Evolutionary conservation across 92 coral and sea anemone species (phyloP), one percentile per base, ranked within the genome.

Genomic region (Palythoa heliodiscus): DNA sequence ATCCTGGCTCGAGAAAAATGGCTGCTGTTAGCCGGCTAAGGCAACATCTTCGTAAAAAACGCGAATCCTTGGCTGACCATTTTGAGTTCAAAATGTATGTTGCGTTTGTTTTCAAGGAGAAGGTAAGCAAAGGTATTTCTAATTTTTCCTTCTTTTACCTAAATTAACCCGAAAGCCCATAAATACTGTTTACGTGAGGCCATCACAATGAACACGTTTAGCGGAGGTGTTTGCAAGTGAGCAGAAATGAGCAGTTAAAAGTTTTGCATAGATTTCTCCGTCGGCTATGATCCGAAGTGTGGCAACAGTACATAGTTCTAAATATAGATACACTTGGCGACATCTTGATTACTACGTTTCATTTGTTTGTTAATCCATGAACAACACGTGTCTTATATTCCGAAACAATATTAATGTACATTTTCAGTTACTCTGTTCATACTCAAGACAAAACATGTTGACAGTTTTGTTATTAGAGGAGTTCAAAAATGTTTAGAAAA

Each of bases 41-140:
- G 70, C 92, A 91, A 85, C 95, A 93, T 57, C 90, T 95, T 71
- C 92, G 95, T 14, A 91, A 92, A 52, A 92, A 89, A 24, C 89
- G 92, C 25, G 95, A 95, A 85, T 92, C 98, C 16, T 63, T 95
- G 84, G 98, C 98, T 37, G 95, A 95, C 70, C 98, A 95, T 80
- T 95, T 95, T 80, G 98, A 95, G 66, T 95, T 87, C 88, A 91
- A 88, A 86, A 88, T 95, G 87, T 95, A 93, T 82, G 76, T 93
- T 76, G 94, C 97, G 16, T 92, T 95, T 75, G 95, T 95, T 79
- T 95, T 95, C 88, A 93, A 92, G 83, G 97, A 95, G 25, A 95
- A 95, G 97, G 98, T 95, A 67, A 64, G 93, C 40, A 40, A 68
- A n/a, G 22, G 24, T n/a, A 17, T 20, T 22, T 20, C 29, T 70